Evolutionary conservation across 2,797 vertebrate genomes (phyloP).

Genomic region (Malurus leucopterus): DNA sequence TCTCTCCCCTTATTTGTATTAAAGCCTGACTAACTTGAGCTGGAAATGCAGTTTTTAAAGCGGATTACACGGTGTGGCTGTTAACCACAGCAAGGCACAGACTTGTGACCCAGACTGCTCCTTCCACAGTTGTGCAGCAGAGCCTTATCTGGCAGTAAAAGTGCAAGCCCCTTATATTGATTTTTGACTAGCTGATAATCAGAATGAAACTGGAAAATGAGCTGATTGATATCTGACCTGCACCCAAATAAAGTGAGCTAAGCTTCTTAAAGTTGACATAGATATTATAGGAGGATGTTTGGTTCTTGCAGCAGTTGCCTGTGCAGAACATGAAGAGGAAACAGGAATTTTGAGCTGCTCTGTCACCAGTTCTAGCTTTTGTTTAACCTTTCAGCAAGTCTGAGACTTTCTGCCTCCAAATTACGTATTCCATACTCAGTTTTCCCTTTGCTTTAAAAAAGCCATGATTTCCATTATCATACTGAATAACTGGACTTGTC

Average conservation of each 20-base stretch:
- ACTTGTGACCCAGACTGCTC: neutral
- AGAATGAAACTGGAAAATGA: neutral
- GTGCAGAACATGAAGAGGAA: neutral
- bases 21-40: neutral
- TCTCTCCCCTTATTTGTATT: neutral
- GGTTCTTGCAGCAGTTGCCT: neutral
- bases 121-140: neutral
- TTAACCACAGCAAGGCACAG: neutral
- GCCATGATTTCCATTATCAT: neutral
- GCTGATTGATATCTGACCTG: neutral
- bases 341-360: neutral
- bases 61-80: neutral
- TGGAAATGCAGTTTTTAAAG: neutral
- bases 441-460: neutral
- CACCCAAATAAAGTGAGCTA: neutral
- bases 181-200: slow-evolving; percentile 18
- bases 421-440: neutral
- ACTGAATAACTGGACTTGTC: neutral
- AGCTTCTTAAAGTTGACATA: slow-evolving; percentile 26
- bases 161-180: neutral
- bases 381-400: neutral
- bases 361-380: neutral
- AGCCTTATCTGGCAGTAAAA: neutral
- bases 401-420: neutral
- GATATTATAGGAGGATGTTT: neutral